phyloP scores from a whole-genome alignment of 2,797 vertebrate species.

The Todus mexicanus region DNA sequence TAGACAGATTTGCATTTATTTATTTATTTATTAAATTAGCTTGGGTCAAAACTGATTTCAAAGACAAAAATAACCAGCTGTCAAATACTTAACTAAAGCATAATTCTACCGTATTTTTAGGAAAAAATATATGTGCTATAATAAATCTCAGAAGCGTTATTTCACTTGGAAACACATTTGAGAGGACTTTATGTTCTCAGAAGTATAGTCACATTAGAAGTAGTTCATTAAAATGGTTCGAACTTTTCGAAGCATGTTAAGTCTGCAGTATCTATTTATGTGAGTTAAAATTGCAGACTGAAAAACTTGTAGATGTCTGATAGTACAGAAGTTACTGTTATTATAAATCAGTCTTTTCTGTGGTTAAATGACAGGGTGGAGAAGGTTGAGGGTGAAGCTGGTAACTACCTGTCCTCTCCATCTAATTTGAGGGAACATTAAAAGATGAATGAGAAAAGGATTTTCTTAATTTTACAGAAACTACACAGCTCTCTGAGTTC shows the following conservation, averaged over 20 bases:
- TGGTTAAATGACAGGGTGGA: conserved; percentile 44
- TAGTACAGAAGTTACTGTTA: conserved; percentile 26
- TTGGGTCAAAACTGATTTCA: not conserved
- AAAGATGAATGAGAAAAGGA: conserved; percentile 10
- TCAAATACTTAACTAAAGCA: not conserved
- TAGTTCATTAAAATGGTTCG: conserved; percentile 25
- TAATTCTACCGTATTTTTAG: not conserved
- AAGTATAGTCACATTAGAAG: conserved; percentile 17
- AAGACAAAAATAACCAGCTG: not conserved
- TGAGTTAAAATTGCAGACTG: conserved; percentile 25
- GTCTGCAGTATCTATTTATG: not conserved
- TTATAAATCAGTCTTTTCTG: conserved; percentile 44
- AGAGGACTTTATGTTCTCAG: not conserved
- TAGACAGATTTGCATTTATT: not conserved
- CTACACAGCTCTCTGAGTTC: not conserved
- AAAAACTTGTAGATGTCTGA: conserved; percentile 26
- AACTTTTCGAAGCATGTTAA: conserved; percentile 7
- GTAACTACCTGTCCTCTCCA: conserved; percentile 10
- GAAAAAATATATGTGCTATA: not conserved
- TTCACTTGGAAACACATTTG: conserved; percentile 34
- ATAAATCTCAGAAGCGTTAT: not conserved
- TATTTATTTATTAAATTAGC: not conserved
- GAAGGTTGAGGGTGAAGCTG: conserved; percentile 17
- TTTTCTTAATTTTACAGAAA: not conserved
- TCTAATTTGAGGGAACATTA: conserved; percentile 33